Base-by-base conservation (phyloP, 2,797 vertebrate genomes). In the Borostomias antarcticus region DNA sequence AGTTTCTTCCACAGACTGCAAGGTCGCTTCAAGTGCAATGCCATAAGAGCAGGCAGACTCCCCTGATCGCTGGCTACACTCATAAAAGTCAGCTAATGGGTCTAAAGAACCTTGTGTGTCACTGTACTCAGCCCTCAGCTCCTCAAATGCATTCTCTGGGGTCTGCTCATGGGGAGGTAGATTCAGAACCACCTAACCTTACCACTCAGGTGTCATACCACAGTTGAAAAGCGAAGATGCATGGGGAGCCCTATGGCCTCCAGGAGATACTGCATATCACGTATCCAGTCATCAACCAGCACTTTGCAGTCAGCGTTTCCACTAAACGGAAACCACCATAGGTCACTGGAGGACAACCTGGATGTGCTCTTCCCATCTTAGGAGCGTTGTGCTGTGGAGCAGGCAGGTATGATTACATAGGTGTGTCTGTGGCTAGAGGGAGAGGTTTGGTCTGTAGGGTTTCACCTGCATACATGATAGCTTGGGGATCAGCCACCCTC, bases 161-260 rank as follows among this genome's bases (percentile, higher is more conserved):
- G 51, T 74, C 21, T 83, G 75, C 0, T 78, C 64, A 50, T 51
- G 5, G 3, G 52, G 54, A 0, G 64, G 76, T 2, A 81, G 68
- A 7, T 85, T 82, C 1, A 84, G 43, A 0, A 88, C n/a, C 17
- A 83, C 17, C 73, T 40, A 29, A 74, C 75, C 32, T 84, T 68
- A 4, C 79, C 72, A 57, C 65, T 64, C 4, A 85, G 58, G 43
- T 79, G 82, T 2, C 59, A 15, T 2, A 85, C 70, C 0, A 84
- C 69, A 0, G 69, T 76, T 2, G 74, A 64, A 29, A 84, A 81
- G 3, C 53, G 15, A 3, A 82, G 56, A 11, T 80, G 50, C 0
- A 4, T 0, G 1, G 76, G 74, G 1, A 85, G 73, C 8, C 73
- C 71, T 43, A 63, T 28, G 7, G 72, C 74, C 2, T 81, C 77